Base-by-base conservation (phyloP, 2,113 vertebrate genomes). In the Genyomyrus donnyi region DNA sequence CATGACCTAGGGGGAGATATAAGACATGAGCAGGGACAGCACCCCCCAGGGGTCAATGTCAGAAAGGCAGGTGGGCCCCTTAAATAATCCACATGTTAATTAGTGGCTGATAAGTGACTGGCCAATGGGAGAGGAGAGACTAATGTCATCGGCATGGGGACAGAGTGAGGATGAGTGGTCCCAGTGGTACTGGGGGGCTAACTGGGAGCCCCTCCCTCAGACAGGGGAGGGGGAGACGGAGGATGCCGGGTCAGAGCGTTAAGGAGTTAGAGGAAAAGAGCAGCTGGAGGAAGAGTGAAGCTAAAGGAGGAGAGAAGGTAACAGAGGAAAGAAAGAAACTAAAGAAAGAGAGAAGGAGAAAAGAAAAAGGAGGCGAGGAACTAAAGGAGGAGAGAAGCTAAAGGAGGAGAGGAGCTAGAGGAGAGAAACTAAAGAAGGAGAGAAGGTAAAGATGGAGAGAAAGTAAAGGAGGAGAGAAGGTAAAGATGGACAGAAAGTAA, bases 71-170 rank as follows among this genome's bases (percentile, higher is more conserved):
- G 53, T 45, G 27, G 46, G 31, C 13, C 17, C 27, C 85, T 49
- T 89, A 77, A 85, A 90, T 90, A 58, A 87, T 19, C 53, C 52
- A 80, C 84, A 90, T 87, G 49, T 87, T 90, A 90, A 91, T 91
- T 90, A 89, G 86, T 90, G 58, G 88, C 52, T 80, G 88, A 90
- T 90, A 87, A 89, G 88, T 70, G 87, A 58, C 87, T 13, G 49
- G 77, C 90, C 70, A 88, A 88, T 88, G 74, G 80, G 87, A 84
- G 52, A 31, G 1, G 27, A 46, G 87, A 50, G 89, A 52, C 49
- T 89, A 80, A 89, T 52, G 88, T 48, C 66, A 42, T 83, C 49
- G 27, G 88, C 88, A 66, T 50, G 88, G 88, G 56, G 88, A 48
- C 88, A 8, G 13, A 70, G 88, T n/a, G 35, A 88, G 87, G 42